A percentile compares a stretch with the other conserved stretches of the same genome.
Conservation (phyloP, 2,888 invertebrate species). For the Miltochrista miniata region DNA sequence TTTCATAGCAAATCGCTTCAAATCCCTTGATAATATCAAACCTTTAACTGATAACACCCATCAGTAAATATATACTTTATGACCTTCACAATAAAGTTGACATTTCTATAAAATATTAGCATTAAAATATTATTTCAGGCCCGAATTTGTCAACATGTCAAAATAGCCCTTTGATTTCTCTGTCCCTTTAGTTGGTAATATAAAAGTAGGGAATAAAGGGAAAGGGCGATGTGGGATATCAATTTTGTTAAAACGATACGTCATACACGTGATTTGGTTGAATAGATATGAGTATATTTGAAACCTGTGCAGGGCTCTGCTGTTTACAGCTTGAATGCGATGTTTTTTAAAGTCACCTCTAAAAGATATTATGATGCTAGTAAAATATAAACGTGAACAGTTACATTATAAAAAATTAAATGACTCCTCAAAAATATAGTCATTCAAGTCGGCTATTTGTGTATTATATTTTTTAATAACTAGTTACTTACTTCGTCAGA, state of each 20-base stretch:
- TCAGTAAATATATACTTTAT: constrained; percentile 27
- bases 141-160: constrained; percentile 78
- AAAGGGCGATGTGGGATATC: constrained; percentile 58
- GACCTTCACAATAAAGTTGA: not conserved
- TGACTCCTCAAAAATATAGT: no score
- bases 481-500: no score
- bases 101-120: constrained; percentile 10
- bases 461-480: no score
- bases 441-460: no score
- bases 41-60: constrained; percentile 45
- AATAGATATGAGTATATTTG: constrained; percentile 25
- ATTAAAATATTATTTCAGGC: constrained; percentile 63
- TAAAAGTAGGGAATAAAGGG: constrained; percentile 50
- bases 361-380: no score
- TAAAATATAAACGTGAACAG: no score
- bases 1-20: constrained; percentile 68
- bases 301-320: constrained; percentile 5
- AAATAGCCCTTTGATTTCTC: constrained; percentile 79
- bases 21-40: constrained; percentile 70
- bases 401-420: no score
- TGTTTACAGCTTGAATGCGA: constrained; percentile 8
- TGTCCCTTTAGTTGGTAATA: constrained; percentile 62
- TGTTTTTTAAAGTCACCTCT: no score
- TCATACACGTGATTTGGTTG: constrained; percentile 39
- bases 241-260: constrained; percentile 61